Percentiles rank a stretch among this genome's conserved stretches.
Conservation (phyloP, 2,888 invertebrate species). For the Caenorhabditis sp. region DNA sequence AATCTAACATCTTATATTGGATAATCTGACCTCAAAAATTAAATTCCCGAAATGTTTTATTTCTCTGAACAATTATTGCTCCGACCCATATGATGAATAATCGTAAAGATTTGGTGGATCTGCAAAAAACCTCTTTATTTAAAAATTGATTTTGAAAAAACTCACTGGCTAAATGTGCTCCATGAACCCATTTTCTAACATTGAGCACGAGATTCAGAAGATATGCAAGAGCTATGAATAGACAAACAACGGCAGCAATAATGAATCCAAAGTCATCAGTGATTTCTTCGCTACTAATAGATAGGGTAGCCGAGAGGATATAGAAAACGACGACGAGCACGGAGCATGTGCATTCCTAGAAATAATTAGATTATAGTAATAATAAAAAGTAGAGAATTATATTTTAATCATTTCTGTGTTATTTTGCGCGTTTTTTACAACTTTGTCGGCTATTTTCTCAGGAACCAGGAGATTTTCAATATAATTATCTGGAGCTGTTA, state of each 20-base stretch:
- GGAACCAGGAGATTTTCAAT: too few relatives aligned
- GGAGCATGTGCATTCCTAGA: slow-evolving; percentile 32
- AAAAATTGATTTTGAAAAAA: background rate
- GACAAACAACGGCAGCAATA: slow-evolving; percentile 21
- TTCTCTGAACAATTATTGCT: background rate
- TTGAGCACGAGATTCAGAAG: slow-evolving; percentile 19
- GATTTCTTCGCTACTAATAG: slow-evolving; percentile 31
- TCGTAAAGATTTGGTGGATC: slow-evolving; percentile 23
- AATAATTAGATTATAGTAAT: too few relatives aligned
- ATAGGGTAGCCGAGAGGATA: slow-evolving; percentile 19
- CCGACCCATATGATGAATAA: slow-evolving; percentile 23
- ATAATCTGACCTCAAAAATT: too few relatives aligned
- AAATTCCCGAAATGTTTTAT: too few relatives aligned
- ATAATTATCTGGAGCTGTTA: too few relatives aligned
- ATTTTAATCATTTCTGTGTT: too few relatives aligned
- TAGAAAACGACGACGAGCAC: slow-evolving; percentile 21
- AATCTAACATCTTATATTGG: too few relatives aligned
- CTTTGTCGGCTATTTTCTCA: too few relatives aligned
- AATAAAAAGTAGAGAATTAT: too few relatives aligned
- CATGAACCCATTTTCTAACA: slow-evolving; percentile 30
- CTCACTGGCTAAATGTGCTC: slow-evolving; percentile 27
- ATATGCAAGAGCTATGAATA: slow-evolving; percentile 19
- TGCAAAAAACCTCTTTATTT: slow-evolving; percentile 4
- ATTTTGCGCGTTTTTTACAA: too few relatives aligned
- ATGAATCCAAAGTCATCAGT: slow-evolving; percentile 30